Evolutionary conservation across 2,888 invertebrate species (phyloP).

Genomic region (Carcina quercana): DNA sequence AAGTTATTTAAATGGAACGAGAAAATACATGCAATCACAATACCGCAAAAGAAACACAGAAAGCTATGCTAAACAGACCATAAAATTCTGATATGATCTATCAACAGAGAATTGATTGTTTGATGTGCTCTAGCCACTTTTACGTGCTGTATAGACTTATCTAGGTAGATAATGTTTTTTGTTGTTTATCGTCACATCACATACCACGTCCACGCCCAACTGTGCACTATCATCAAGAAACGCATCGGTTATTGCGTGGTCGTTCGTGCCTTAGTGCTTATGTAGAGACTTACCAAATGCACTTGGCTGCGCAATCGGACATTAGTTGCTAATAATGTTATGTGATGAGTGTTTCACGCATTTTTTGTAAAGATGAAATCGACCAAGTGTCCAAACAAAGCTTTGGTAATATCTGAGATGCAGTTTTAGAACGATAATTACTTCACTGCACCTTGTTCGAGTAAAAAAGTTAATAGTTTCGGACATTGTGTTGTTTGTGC

Average conservation of each 20-base stretch:
- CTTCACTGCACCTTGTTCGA: no score
- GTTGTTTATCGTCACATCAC: slow-evolving; percentile 20
- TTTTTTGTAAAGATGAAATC: no score
- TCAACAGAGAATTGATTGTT: slow-evolving; percentile 5
- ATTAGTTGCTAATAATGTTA: no score
- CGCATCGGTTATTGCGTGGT: slow-evolving; percentile 21
- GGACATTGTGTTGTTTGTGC: slow-evolving; percentile 17
- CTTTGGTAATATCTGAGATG: no score
- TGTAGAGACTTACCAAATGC: no score
- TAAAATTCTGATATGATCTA: slow-evolving; percentile 7
- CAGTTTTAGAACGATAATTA: no score
- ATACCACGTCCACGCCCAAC: slow-evolving; percentile 26
- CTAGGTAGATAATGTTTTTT: slow-evolving; percentile 1
- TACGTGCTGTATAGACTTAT: neutral
- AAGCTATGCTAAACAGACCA: slow-evolving; percentile 14
- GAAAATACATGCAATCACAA: neutral
- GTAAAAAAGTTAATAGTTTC: slow-evolving; percentile 7
- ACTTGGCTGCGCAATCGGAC: no score
- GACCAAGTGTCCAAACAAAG: no score
- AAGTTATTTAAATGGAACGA: no score
- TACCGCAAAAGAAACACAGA: slow-evolving; percentile 4
- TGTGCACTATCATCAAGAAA: slow-evolving; percentile 23
- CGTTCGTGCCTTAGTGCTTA: no score
- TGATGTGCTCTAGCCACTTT: slow-evolving; percentile 2
- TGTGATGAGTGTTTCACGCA: no score